phyloP scores from a whole-genome alignment of 2,888 invertebrate genomes.

The Cyclophora punctaria region DNA sequence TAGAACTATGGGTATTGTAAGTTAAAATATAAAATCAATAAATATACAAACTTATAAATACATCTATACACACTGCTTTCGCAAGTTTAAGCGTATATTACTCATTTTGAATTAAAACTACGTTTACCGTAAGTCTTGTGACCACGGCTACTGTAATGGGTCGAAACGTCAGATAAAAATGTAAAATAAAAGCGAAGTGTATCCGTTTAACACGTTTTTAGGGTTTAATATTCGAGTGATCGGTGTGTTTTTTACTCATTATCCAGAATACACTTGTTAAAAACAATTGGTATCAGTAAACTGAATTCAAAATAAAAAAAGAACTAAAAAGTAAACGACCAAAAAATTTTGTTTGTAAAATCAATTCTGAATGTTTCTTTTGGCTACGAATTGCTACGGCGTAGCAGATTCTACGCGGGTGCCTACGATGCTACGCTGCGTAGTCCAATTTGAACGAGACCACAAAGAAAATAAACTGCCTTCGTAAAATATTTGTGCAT shows the following conservation, averaged over 20 bases:
- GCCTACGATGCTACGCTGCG: conserved; percentile 37
- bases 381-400: conserved; percentile 29
- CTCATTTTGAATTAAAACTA: too few species aligned
- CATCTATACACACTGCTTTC: too few species aligned
- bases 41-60: too few species aligned
- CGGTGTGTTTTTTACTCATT: background rate
- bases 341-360: background rate
- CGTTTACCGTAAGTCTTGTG: too few species aligned
- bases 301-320: background rate
- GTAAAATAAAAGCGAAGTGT: background rate
- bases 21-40: too few species aligned
- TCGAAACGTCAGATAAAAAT: too few species aligned
- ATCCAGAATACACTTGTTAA: background rate
- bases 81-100: too few species aligned
- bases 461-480: conserved; percentile 27
- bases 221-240: background rate
- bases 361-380: conserved; percentile 19
- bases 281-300: background rate
- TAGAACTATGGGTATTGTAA: too few species aligned
- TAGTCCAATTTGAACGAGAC: conserved; percentile 34
- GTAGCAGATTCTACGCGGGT: conserved; percentile 34
- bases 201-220: background rate
- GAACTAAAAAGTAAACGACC: background rate
- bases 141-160: too few species aligned
- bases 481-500: conserved; percentile 6